Percentiles rank a stretch among this genome's conserved stretches.
Evolutionary conservation across 2,888 invertebrate genomes (phyloP).

Genomic region (Macrosoma leucophasiata): DNA sequence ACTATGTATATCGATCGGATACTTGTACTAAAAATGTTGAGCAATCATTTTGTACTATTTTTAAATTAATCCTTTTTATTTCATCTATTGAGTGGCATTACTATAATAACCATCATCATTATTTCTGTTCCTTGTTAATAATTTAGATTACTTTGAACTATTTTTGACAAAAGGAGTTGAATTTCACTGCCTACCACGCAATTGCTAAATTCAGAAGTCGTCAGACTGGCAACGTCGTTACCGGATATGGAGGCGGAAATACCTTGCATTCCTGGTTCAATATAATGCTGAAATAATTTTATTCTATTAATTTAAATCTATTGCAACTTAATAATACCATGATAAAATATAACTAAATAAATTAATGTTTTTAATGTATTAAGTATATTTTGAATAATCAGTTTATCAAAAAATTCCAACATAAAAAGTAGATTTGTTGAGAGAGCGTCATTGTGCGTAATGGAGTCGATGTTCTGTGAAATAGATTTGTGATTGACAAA

Average conservation of each 20-base stretch:
- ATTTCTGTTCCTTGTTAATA: too few relatives aligned
- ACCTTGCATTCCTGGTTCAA: conserved; percentile 18
- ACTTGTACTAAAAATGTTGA: too few relatives aligned
- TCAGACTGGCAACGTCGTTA: conserved; percentile 64
- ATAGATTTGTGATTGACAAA: conserved; percentile 45
- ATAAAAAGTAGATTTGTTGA: conserved; percentile 55
- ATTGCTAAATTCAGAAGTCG: conserved; percentile 71
- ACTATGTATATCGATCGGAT: too few relatives aligned
- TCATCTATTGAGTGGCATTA: too few relatives aligned
- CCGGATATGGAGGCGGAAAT: conserved; percentile 43
- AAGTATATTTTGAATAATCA: neutral
- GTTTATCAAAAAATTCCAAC: conserved; percentile 44
- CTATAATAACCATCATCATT: conserved; percentile 15
- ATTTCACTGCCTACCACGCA: too few relatives aligned
- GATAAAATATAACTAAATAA: neutral
- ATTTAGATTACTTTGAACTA: too few relatives aligned
- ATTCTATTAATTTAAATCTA: neutral
- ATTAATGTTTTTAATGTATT: conserved; percentile 1
- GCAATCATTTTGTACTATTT: too few relatives aligned
- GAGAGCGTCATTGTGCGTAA: conserved; percentile 80
- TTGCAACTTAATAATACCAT: neutral
- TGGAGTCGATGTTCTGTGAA: conserved; percentile 74
- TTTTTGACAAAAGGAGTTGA: too few relatives aligned
- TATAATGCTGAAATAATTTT: conserved; percentile 2
- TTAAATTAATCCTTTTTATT: too few relatives aligned